These are phyloP conservation scores for Dynastes maya DNA, from an alignment of 2,888 invertebrate species.

Conservation along the genomic window DNA sequence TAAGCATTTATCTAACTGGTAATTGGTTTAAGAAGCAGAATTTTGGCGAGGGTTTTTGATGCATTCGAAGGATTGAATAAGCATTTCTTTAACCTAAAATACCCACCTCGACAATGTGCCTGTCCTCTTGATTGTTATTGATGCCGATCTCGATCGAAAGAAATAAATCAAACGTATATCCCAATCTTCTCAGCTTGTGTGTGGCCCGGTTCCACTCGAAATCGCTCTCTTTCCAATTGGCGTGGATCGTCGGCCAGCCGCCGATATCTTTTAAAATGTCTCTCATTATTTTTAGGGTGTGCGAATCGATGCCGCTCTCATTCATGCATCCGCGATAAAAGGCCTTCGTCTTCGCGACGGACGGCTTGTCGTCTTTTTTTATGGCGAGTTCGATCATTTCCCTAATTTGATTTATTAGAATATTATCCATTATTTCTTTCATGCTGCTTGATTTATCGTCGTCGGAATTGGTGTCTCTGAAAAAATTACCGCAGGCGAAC, in stretches of 20 bases:
- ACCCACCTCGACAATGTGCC: slow-evolving; percentile 50
- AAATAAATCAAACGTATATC: slow-evolving; percentile 65
- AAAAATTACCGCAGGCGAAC: slow-evolving; percentile 58
- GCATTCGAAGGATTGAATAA: not conserved
- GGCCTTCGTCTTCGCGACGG: slow-evolving; percentile 56
- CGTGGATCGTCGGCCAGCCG: slow-evolving; percentile 75
- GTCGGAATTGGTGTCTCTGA: slow-evolving; percentile 52
- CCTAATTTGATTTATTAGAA: slow-evolving; percentile 55
- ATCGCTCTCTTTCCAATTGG: slow-evolving; percentile 68
- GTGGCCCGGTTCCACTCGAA: slow-evolving; percentile 66
- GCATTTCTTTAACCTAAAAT: not conserved
- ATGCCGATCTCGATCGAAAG: slow-evolving; percentile 57
- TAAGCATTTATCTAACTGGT: too few species aligned
- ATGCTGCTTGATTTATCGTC: slow-evolving; percentile 53
- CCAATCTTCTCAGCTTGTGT: slow-evolving; percentile 63
- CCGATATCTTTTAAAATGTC: slow-evolving; percentile 71
- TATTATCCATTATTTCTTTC: slow-evolving; percentile 51
- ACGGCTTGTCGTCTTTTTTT: slow-evolving; percentile 53
- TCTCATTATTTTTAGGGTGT: slow-evolving; percentile 62
- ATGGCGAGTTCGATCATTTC: slow-evolving; percentile 58
- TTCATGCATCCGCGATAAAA: slow-evolving; percentile 65
- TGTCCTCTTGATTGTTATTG: slow-evolving; percentile 47
- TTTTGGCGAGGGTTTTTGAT: too few species aligned
- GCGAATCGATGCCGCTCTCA: slow-evolving; percentile 62
- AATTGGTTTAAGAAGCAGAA: too few species aligned